Conservation (phyloP, 2,113 vertebrate genomes). For the Elanus axillaris region DNA sequence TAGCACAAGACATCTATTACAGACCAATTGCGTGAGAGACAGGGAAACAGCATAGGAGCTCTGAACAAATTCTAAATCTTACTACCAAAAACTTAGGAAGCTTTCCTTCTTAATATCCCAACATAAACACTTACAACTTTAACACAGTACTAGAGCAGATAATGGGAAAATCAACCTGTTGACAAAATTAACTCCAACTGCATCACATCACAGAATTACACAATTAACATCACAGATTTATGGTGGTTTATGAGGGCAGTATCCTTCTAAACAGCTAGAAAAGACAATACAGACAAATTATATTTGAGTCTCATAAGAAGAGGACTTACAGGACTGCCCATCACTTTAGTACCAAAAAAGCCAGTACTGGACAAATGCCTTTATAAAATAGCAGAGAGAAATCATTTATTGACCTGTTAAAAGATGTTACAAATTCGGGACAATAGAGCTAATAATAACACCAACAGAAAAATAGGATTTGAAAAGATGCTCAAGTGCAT, state of each 20-base stretch:
- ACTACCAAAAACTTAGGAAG: neutral
- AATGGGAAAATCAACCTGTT: neutral
- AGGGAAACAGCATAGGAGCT: neutral
- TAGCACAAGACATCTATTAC: neutral
- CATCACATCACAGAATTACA: neutral
- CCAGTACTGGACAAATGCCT: neutral
- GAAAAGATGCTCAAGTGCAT: neutral
- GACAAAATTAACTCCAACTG: neutral
- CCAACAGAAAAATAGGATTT: neutral
- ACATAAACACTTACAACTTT: neutral
- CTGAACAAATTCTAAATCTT: neutral
- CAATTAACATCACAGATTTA: neutral
- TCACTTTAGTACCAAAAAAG: neutral
- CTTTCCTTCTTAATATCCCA: no score
- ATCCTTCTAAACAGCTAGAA: neutral
- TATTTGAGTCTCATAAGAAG: neutral
- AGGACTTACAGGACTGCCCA: neutral
- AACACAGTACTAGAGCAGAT: neutral
- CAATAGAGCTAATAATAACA: neutral
- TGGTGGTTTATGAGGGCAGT: neutral
- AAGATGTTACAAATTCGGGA: neutral
- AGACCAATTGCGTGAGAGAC: neutral
- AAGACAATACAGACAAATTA: neutral
- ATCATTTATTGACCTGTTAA: neutral
- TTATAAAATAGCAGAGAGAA: neutral